Conservation (phyloP, 2,113 vertebrate species). For the Notechis scutatus region DNA sequence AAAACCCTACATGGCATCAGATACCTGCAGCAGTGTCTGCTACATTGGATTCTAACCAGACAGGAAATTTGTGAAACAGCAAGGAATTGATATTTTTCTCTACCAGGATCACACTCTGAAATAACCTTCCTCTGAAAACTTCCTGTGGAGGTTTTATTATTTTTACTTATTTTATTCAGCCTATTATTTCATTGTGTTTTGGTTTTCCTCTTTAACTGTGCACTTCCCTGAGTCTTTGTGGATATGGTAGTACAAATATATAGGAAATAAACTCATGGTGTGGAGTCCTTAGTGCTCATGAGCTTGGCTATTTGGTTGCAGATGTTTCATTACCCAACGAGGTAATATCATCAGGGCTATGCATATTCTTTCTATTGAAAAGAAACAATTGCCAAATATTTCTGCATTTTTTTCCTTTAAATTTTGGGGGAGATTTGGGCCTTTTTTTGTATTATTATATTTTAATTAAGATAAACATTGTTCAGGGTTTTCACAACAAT, state of each 20-base stretch:
- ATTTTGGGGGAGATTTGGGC: too few species aligned
- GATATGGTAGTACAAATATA: too few species aligned
- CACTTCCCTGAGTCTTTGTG: too few species aligned
- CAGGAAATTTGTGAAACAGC: not conserved
- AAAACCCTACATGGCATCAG: not conserved
- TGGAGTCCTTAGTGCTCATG: too few species aligned
- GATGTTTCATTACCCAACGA: too few species aligned
- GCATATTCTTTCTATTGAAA: too few species aligned
- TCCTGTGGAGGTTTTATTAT: not conserved
- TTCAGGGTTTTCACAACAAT: not conserved
- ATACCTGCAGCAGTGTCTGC: not conserved
- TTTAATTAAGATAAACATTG: not conserved
- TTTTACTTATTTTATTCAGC: not conserved
- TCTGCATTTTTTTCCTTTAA: too few species aligned
- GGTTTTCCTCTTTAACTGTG: not conserved
- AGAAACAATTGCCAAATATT: too few species aligned
- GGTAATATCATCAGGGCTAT: too few species aligned
- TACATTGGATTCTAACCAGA: not conserved
- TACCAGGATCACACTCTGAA: not conserved
- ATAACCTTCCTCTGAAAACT: not conserved
- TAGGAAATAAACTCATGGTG: too few species aligned
- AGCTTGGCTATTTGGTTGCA: too few species aligned
- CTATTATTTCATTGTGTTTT: not conserved
- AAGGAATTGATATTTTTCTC: not conserved
- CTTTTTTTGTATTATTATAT: not conserved